Conservation (phyloP, 1,140 invertebrate genomes). For the Rhynchophorus ferrugineus region DNA sequence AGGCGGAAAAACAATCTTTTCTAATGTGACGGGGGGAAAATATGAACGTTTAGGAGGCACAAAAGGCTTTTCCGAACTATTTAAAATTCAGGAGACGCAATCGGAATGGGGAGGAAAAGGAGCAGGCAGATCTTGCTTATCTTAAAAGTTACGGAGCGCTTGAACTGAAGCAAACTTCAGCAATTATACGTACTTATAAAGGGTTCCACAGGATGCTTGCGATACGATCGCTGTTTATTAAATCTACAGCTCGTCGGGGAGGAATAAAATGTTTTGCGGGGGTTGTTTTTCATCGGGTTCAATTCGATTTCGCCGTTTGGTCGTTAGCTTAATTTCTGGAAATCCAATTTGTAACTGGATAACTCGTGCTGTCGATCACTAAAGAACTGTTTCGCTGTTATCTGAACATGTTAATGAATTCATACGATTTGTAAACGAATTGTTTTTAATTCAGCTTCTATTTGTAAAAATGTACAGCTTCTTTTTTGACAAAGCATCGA, state of each 20-base stretch:
- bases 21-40: not conserved
- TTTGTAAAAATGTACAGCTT: too few relatives aligned
- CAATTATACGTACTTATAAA: conserved; percentile 20
- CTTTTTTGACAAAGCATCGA: too few relatives aligned
- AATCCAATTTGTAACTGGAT: too few relatives aligned
- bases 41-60: not conserved
- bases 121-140: conserved; percentile 9
- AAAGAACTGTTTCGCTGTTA: too few relatives aligned
- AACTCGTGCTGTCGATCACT: too few relatives aligned
- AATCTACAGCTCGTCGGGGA: not conserved
- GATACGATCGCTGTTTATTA: not conserved
- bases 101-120: conserved; percentile 3
- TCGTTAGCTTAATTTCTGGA: too few relatives aligned
- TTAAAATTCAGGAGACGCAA: conserved; percentile 19
- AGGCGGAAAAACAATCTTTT: not conserved
- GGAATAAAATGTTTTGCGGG: not conserved
- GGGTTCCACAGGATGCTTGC: conserved; percentile 10
- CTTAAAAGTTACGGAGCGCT: conserved; percentile 15
- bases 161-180: conserved; percentile 19
- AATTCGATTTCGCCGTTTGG: not conserved
- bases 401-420: too few relatives aligned
- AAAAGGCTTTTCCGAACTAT: conserved; percentile 4
- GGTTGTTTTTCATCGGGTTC: not conserved
- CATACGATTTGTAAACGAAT: too few relatives aligned
- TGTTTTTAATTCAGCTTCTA: too few relatives aligned